phyloP scores from a whole-genome alignment of 2,113 vertebrate species.

The Spea bombifrons region DNA sequence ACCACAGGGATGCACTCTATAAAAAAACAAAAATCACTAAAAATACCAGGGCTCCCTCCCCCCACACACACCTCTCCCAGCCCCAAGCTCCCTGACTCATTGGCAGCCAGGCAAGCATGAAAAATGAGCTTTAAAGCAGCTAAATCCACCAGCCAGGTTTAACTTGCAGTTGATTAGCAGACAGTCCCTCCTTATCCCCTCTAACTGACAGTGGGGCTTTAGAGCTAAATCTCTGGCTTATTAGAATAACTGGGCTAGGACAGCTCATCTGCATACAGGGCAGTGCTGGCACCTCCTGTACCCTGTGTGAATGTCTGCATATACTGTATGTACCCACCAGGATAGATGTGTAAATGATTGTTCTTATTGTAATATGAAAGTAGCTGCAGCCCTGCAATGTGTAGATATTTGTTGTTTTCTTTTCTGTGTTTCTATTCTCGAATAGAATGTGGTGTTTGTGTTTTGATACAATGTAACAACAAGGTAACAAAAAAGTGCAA shows the following conservation, averaged over 20 bases:
- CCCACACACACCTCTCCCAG: conserved; percentile 52
- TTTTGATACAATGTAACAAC: too few relatives aligned
- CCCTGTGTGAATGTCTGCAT: too few relatives aligned
- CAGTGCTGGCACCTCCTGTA: too few relatives aligned
- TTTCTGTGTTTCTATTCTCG: too few relatives aligned
- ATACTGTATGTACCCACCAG: too few relatives aligned
- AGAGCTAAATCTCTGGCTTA: conserved; percentile 21
- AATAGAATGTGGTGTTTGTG: too few relatives aligned
- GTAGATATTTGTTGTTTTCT: too few relatives aligned
- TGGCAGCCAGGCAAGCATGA: conserved; percentile 61
- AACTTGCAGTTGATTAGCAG: conserved; percentile 33
- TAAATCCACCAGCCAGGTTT: conserved; percentile 57
- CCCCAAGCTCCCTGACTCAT: conserved; percentile 53
- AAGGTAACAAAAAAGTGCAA: too few relatives aligned
- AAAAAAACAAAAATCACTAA: conserved; percentile 73
- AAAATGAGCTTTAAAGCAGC: conserved; percentile 60
- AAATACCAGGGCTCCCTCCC: conserved; percentile 72
- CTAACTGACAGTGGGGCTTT: conserved; percentile 46
- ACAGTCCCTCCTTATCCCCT: conserved; percentile 33
- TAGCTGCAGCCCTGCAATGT: too few relatives aligned
- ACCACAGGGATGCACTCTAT: conserved; percentile 81
- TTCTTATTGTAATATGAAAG: too few relatives aligned
- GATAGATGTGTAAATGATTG: too few relatives aligned
- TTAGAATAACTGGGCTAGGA: not conserved
- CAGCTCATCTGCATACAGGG: too few relatives aligned